Evolutionary conservation across 2,797 vertebrate species (phyloP), one percentile per base, ranked within the genome.

Genomic region (Liparis tanakae): DNA sequence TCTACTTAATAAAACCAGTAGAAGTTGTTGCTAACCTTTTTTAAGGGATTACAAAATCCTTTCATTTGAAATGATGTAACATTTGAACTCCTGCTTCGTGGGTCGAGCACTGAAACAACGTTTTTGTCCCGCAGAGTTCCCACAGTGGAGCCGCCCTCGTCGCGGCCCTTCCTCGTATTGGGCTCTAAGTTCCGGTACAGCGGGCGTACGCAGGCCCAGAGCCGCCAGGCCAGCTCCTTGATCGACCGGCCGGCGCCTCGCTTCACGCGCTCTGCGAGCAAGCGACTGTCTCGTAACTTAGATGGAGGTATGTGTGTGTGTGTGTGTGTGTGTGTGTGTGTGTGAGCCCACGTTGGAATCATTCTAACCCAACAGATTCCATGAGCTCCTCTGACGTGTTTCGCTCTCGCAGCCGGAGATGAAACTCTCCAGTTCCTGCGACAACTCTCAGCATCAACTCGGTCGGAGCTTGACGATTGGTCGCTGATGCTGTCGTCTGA

Each of bases 171-270:
- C 87, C 91, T 98, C 58, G 94, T 94, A 0, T 88, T 99, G 89
- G 97, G 97, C 71, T 98, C 98, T 22, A 98, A 96, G 92, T 99
- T 99, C 87, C 95, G 96, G 53, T 98, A 98, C 91, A 97, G 96
- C 1, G 98, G 98, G 0, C 94, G 96, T 8, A 99, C 97, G 4
- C 97, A 99, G 88, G 97, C 95, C 0, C 97, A 99, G 92, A 97
- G 96, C 5, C 94, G 97, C 64, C 95, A 99, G 90, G 97, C 96
- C 10, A 98, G 97, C 25, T 95, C 96, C 61, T 91, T 97, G 83
- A 99, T 99, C 2, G 95, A 96, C 88, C 95, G 98, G 0, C 96
- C 96, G 0, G 96, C 97, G 0, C 98, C 97, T 7, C 95, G 93
- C 72, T 99, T 99, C 36, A 93, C 96, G 41, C 96, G 97, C 34